Percentiles rank a stretch among this genome's conserved stretches.
Conservation (phyloP, 2,888 invertebrate genomes). For the Polymixis flavicincta region DNA sequence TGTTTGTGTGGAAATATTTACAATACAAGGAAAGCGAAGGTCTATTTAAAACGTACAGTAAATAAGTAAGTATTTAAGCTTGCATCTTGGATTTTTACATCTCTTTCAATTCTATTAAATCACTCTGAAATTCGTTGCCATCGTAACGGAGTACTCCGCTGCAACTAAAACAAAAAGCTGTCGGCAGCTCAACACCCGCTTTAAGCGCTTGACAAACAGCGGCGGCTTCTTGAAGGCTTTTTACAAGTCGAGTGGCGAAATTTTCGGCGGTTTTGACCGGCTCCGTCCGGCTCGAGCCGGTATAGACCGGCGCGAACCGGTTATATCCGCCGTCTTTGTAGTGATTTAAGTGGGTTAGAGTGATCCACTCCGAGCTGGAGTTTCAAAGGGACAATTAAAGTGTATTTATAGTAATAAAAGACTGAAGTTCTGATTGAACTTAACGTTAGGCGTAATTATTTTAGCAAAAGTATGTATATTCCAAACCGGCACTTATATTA, state of each 20-base stretch:
- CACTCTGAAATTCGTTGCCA: neutral
- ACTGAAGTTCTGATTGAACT: neutral
- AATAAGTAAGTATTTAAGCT: neutral
- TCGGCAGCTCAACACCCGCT: slow-evolving; percentile 32
- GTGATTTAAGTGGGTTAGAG: slow-evolving; percentile 54
- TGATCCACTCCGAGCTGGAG: slow-evolving; percentile 31
- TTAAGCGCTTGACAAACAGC: slow-evolving; percentile 59
- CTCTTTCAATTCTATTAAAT: slow-evolving; percentile 6
- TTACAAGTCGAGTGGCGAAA: slow-evolving; percentile 55
- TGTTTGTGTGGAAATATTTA: slow-evolving; percentile 3
- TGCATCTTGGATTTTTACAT: neutral
- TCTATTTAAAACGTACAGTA: neutral
- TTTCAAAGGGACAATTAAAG: slow-evolving; percentile 44
- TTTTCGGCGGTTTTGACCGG: slow-evolving; percentile 38
- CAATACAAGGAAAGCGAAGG: neutral
- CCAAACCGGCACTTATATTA: neutral
- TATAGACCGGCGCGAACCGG: slow-evolving; percentile 35
- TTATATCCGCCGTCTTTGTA: slow-evolving; percentile 53
- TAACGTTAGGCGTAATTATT: neutral
- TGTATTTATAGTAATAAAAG: slow-evolving; percentile 40
- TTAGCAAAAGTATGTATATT: neutral
- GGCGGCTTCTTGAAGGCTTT: slow-evolving; percentile 56
- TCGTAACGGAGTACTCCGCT: neutral
- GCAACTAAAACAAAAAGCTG: slow-evolving; percentile 34
- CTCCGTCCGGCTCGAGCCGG: slow-evolving; percentile 2